Percentiles rank a stretch among this genome's conserved stretches.
Conservation (phyloP, 2,888 invertebrate species). For the Didymodactylos carnosus region DNA sequence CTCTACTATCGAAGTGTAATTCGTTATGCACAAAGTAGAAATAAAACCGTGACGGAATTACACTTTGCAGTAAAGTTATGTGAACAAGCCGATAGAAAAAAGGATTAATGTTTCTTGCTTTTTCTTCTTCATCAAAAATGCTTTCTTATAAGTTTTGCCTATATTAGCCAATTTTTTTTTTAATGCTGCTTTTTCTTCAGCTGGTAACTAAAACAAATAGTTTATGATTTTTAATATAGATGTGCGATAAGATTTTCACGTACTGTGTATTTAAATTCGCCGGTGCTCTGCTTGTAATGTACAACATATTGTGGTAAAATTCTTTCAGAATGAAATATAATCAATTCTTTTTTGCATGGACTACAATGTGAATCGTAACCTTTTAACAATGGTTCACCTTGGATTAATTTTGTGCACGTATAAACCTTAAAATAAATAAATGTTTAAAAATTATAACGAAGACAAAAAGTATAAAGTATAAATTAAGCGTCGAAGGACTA, state of each 20-base stretch:
- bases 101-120: background rate
- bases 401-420: no score
- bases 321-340: slow-evolving; percentile 22
- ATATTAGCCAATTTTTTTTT: background rate
- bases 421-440: no score
- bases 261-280: slow-evolving; percentile 2
- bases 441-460: no score
- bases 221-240: background rate
- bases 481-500: no score
- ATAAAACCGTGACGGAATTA: no score
- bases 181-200: background rate
- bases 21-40: no score
- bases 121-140: background rate
- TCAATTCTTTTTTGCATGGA: slow-evolving; percentile 23
- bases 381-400: no score
- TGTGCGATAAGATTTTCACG: background rate
- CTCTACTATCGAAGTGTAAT: no score
- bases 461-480: no score
- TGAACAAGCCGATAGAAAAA: no score
- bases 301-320: slow-evolving; percentile 24
- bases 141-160: slow-evolving; percentile 12
- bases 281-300: slow-evolving; percentile 18
- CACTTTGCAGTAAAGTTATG: no score
- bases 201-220: background rate
- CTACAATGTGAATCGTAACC: slow-evolving; percentile 24